These are phyloP conservation scores for Rhodeus uyekii DNA, from an alignment of 2,797 vertebrate species.

Conservation along the genomic window DNA sequence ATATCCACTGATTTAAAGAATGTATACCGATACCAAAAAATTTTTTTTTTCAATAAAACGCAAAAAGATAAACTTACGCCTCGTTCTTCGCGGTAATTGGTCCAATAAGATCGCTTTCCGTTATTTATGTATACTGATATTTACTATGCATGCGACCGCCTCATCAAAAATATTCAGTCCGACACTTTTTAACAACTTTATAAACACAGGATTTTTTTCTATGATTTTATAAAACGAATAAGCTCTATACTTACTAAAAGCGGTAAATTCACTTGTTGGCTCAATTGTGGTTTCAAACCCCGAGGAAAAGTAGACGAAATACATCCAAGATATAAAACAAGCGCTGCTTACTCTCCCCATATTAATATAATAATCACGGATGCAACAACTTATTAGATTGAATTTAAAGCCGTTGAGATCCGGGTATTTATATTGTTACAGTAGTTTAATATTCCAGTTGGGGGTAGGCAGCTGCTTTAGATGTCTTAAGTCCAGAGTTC, in stretches of 20 bases:
- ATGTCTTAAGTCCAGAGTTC: constrained; percentile 52
- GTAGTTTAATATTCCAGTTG: constrained; percentile 35
- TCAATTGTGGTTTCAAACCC: constrained; percentile 31
- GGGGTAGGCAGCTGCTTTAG: constrained; percentile 32
- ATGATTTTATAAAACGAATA: not conserved
- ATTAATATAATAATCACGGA: constrained; percentile 55
- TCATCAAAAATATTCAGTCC: not conserved
- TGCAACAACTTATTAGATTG: constrained; percentile 10
- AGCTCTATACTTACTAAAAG: constrained; percentile 46
- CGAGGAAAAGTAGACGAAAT: constrained; percentile 29
- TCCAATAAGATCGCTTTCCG: not conserved
- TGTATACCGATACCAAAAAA: no score
- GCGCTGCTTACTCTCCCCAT: constrained; percentile 72
- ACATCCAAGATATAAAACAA: constrained; percentile 36
- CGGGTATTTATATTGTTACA: constrained; percentile 23
- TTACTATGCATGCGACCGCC: not conserved
- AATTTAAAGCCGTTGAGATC: constrained; percentile 58
- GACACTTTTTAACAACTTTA: not conserved
- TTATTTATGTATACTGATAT: not conserved
- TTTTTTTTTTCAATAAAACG: not conserved
- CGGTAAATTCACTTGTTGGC: constrained; percentile 5
- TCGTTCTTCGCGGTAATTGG: not conserved
- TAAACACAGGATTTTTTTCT: not conserved
- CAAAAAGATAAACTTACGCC: not conserved
- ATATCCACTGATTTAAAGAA: not conserved